These are phyloP conservation scores for Tachina fera DNA, from an alignment of 2,888 invertebrate genomes.

Conservation along the genomic window DNA sequence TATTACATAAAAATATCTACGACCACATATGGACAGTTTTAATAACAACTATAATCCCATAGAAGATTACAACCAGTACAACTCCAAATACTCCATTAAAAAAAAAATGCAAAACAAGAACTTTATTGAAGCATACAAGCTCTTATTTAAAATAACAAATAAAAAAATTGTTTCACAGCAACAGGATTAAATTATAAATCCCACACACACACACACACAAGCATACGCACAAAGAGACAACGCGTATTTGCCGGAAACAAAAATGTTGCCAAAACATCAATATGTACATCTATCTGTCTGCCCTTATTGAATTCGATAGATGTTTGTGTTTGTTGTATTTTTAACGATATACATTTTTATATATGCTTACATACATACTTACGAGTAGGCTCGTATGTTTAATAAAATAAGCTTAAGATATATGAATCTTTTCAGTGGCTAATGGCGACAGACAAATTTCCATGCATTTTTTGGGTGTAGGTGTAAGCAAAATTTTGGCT, in stretches of 20 bases:
- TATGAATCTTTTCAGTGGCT: no score
- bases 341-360: background rate
- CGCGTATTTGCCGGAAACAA: background rate
- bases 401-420: no score
- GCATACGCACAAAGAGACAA: conserved; percentile 19
- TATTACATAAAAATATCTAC: conserved; percentile 27
- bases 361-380: background rate
- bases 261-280: background rate
- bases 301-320: conserved; percentile 13
- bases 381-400: background rate
- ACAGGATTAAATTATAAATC: conserved; percentile 46
- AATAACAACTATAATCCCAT: conserved; percentile 59
- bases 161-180: conserved; percentile 21
- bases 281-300: background rate
- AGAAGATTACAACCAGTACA: conserved; percentile 59
- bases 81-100: conserved; percentile 37
- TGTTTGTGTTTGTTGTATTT: background rate
- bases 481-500: conserved; percentile 18
- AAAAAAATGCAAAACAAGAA: conserved; percentile 24
- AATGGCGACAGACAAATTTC: no score
- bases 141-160: conserved; percentile 13
- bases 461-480: background rate
- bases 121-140: conserved; percentile 26
- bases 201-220: background rate
- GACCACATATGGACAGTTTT: conserved; percentile 46